Base-by-base conservation (phyloP, 2,888 invertebrate genomes). In the Chrysodeixis includens region DNA sequence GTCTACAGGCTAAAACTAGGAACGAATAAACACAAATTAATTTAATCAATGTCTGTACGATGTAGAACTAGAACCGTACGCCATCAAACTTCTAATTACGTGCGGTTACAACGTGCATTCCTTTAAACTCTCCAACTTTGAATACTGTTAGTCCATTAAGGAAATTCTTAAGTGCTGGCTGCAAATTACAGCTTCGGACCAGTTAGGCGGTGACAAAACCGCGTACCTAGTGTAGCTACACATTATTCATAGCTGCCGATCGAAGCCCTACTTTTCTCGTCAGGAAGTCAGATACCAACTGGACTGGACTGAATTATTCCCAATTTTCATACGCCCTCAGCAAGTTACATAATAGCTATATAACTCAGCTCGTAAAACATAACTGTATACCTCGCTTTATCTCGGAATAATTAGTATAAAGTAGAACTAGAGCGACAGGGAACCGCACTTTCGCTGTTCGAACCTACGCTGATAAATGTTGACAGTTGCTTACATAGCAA, bases 361-460 rank as follows among this genome's bases (percentile, higher is more conserved):
- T 67, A 79, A 75, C 63, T 69, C 57, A 61, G 44, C 54, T 72
- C 68, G 55, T 78, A 66, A 76, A 80, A 77, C 79, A 81, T 81
- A 40, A 40, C 78, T 76, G 71, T 82, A 81, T 80, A 83, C 80
- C 74, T 78, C 22, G 74, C 66, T 83, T 79, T 83, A 83, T 83
- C 85, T 83, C 64, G 53, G 70, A 79, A 82, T 85, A 86, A 85
- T 84, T 86, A 85, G 83, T 83, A 73, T 83, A 80, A 86, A 83
- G 80, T 82, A 71, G 81, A 84, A 76, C 80, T 79, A 81, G 83
- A 82, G 78, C 82, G 79, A 88, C 83, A 83, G 84, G 86, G 82
- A 86, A 87, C 84, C 70, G 76, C 76, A 86, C 87, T 88, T 83
- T 72, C 78, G 71, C 81, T 80, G 76, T 69, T 71, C 53, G 40